Percentiles rank a stretch among this genome's conserved stretches.
phyloP scores from a whole-genome alignment of 2,113 vertebrate species.

The Phaetusa simplex region DNA sequence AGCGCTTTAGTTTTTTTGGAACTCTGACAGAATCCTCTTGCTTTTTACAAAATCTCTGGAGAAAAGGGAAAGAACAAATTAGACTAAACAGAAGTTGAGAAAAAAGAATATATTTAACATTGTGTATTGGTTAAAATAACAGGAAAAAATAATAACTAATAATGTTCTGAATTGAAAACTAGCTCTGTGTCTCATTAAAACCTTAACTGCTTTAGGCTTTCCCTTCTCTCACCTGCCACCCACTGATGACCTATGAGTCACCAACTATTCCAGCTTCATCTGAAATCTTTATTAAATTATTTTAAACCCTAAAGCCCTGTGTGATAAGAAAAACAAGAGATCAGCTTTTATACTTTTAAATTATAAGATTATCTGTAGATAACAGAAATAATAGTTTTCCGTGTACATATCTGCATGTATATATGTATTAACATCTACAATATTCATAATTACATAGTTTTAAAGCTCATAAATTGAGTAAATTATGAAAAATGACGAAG shows the following conservation, averaged over 20 bases:
- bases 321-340: constrained; percentile 74
- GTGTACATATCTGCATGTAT: not conserved
- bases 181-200: constrained; percentile 83
- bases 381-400: not conserved
- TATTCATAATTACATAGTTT: not conserved
- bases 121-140: constrained; percentile 74
- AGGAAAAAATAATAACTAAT: constrained; percentile 73
- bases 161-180: constrained; percentile 77
- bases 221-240: constrained; percentile 90
- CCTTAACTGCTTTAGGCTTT: constrained; percentile 84
- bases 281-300: constrained; percentile 93
- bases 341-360: constrained; percentile 60
- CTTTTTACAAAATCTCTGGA: constrained; percentile 5
- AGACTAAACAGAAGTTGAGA: not conserved
- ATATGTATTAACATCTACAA: not conserved
- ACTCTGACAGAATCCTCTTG: not conserved
- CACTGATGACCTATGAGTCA: constrained; percentile 97
- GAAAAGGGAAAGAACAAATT: constrained; percentile 5
- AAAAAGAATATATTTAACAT: not conserved
- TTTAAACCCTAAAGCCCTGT: constrained; percentile 79
- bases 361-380: not conserved
- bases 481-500: not conserved
- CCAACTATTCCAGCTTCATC: constrained; percentile 84
- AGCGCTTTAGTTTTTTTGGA: not conserved
- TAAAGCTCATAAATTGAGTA: not conserved